Evolutionary conservation across 1,140 invertebrate genomes (phyloP).

Genomic region (Drosophila orosa): DNA sequence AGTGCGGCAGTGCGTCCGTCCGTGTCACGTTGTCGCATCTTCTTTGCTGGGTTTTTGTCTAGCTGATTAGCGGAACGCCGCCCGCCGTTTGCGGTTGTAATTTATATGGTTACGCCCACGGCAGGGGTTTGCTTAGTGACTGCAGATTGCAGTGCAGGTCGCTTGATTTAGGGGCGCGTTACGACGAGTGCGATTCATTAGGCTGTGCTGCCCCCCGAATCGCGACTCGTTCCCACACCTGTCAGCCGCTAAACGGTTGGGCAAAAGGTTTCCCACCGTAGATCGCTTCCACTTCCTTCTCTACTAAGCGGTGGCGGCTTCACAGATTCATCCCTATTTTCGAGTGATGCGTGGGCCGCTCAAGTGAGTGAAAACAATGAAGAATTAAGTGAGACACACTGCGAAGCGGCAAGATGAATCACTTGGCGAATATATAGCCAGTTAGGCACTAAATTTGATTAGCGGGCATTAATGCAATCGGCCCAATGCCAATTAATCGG

Average conservation of each 20-base stretch:
- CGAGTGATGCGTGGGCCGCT: constrained; percentile 47
- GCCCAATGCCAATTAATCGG: constrained; percentile 76
- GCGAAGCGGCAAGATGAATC: constrained; percentile 54
- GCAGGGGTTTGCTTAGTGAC: constrained; percentile 17
- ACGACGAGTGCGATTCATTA: constrained; percentile 46
- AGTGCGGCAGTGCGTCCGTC: constrained; percentile 17
- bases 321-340: constrained; percentile 8
- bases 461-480: constrained; percentile 58
- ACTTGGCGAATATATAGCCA: constrained; percentile 22
- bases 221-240: constrained; percentile 31
- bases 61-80: constrained; percentile 66
- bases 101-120: constrained; percentile 66
- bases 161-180: constrained; percentile 52
- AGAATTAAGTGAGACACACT: constrained; percentile 31
- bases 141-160: constrained; percentile 50
- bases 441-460: constrained; percentile 65
- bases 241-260: constrained; percentile 52
- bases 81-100: constrained; percentile 72
- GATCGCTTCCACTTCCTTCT: constrained; percentile 46
- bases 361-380: constrained; percentile 43
- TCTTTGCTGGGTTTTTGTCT: constrained; percentile 52
- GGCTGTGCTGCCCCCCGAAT: constrained; percentile 23
- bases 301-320: constrained; percentile 4
- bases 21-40: constrained; percentile 53
- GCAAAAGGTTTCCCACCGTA: constrained; percentile 38